Evolutionary conservation across 2,113 vertebrate genomes (phyloP).

Genomic region (Apteryx owenii): DNA sequence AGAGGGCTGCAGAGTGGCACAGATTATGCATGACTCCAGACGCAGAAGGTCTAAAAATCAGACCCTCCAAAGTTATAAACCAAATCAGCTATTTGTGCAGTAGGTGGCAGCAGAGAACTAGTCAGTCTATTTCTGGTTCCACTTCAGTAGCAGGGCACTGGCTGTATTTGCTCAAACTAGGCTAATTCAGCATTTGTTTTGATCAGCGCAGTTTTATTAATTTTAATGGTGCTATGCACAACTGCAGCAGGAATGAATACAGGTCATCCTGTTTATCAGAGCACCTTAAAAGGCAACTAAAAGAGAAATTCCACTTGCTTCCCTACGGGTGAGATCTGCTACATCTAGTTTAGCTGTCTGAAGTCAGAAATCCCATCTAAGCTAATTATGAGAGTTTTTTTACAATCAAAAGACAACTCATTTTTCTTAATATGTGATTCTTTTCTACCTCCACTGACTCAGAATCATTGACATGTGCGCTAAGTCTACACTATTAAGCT

Average conservation of each 20-base stretch:
- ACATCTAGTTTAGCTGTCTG: neutral
- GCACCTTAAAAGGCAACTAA: neutral
- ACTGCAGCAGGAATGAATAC: neutral
- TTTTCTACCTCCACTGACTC: neutral
- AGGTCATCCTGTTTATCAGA: neutral
- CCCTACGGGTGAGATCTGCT: neutral
- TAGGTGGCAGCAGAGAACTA: slow-evolving; percentile 62
- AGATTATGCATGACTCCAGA: neutral
- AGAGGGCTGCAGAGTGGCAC: neutral
- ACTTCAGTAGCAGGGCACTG: fast-evolving
- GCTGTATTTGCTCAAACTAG: neutral
- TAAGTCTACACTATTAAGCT: neutral
- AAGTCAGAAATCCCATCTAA: neutral
- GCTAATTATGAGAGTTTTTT: neutral
- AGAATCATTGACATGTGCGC: neutral
- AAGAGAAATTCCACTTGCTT: neutral
- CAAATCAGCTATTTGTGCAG: neutral
- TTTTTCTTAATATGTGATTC: neutral
- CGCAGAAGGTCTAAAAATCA: neutral
- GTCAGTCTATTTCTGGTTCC: neutral
- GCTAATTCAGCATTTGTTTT: neutral
- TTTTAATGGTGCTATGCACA: neutral
- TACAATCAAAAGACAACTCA: neutral
- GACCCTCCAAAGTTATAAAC: neutral
- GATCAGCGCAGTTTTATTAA: neutral